Evolutionary conservation across 2,888 invertebrate genomes (phyloP).

Genomic region (Alentia gelatinosa): DNA sequence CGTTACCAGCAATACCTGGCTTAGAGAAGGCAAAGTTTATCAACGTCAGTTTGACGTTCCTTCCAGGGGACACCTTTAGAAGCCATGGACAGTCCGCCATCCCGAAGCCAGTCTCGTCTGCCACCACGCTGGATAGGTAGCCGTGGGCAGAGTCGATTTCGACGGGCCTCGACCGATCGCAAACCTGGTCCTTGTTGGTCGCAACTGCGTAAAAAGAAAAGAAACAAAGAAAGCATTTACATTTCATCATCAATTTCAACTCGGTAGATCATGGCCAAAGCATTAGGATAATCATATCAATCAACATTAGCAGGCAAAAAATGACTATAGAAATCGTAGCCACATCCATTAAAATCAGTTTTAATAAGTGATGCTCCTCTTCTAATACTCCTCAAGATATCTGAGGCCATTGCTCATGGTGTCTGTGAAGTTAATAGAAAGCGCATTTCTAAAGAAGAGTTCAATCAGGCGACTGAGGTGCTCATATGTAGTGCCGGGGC

Average conservation of each 20-base stretch:
- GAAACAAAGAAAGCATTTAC: background rate
- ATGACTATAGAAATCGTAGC: background rate
- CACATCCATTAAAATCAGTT: background rate
- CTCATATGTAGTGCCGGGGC: background rate
- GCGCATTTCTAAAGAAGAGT: background rate
- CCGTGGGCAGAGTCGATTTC: slow-evolving; percentile 20
- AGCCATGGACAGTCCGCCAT: slow-evolving; percentile 39
- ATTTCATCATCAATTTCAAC: background rate
- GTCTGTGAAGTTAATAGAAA: background rate
- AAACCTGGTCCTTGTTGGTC: slow-evolving; percentile 31
- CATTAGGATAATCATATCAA: background rate
- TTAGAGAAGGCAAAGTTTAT: slow-evolving; percentile 23
- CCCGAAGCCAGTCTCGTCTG: slow-evolving; percentile 53
- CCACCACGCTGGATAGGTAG: slow-evolving; percentile 41
- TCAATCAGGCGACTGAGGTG: background rate
- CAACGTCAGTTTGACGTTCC: slow-evolving; percentile 34
- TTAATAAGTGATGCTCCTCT: background rate
- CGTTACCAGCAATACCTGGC: background rate
- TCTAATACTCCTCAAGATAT: background rate
- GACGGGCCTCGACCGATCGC: slow-evolving; percentile 26
- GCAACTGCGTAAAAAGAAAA: slow-evolving; percentile 19
- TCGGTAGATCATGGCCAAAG: background rate
- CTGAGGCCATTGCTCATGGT: background rate
- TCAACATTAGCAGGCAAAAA: background rate
- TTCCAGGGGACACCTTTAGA: background rate